phyloP scores from a whole-genome alignment of 2,113 vertebrate species.

The Perca flavescens region DNA sequence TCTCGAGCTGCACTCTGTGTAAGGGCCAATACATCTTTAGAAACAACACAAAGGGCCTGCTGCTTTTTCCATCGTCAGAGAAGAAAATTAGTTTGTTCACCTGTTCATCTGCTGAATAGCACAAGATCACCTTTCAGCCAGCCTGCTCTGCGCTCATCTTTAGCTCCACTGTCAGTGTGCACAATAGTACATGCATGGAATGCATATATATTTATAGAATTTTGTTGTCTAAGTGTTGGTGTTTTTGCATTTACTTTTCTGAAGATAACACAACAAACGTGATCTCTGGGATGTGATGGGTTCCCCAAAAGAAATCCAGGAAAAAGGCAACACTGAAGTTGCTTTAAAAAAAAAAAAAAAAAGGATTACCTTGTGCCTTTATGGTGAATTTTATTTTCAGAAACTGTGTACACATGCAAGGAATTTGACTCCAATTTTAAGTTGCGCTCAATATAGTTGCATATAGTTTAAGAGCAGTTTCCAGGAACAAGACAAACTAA shows the following conservation, averaged over 20 bases:
- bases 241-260: background rate
- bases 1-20: conserved; percentile 25
- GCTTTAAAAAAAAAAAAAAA: too few species aligned
- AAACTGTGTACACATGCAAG: too few species aligned
- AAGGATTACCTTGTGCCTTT: background rate
- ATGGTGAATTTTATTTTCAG: background rate
- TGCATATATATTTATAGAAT: background rate
- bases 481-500: background rate
- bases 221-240: too few species aligned
- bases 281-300: background rate
- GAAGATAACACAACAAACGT: background rate
- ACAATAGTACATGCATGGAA: background rate
- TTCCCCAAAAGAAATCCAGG: background rate
- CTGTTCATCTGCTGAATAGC: conserved; percentile 60
- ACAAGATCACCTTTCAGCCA: conserved; percentile 48
- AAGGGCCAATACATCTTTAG: conserved; percentile 52
- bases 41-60: conserved; percentile 57
- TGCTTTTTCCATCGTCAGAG: conserved; percentile 33
- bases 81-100: conserved; percentile 61
- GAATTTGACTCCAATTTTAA: background rate
- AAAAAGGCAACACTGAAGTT: background rate
- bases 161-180: background rate
- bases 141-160: background rate
- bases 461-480: too few species aligned
- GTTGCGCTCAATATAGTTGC: too few species aligned